A percentile compares a stretch with the other conserved stretches of the same genome.
Conservation (phyloP, 2,888 invertebrate species). For the Callyntrura sp. region DNA sequence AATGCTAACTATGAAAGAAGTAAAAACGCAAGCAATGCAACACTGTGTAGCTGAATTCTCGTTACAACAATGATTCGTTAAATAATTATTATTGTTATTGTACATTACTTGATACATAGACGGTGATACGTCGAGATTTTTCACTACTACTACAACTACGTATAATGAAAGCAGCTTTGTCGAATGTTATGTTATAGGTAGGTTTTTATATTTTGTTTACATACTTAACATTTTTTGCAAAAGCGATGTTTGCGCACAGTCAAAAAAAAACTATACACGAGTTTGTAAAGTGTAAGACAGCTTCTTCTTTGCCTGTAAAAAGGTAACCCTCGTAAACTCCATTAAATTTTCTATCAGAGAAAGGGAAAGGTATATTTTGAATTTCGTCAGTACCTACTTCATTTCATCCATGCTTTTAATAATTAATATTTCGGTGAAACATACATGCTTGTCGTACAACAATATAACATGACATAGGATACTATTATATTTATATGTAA, state of each 20-base stretch:
- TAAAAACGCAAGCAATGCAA: slow-evolving; percentile 66
- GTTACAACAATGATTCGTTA: background rate
- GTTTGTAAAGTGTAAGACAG: background rate
- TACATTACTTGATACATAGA: slow-evolving; percentile 19
- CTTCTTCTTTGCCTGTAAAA: background rate
- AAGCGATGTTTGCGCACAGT: background rate
- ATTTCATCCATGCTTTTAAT: background rate
- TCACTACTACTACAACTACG: background rate
- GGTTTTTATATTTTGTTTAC: slow-evolving; percentile 66
- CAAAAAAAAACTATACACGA: slow-evolving; percentile 3
- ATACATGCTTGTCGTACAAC: slow-evolving; percentile 72
- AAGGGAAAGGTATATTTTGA: slow-evolving; percentile 12
- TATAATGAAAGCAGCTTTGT: background rate
- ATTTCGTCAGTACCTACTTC: slow-evolving; percentile 34
- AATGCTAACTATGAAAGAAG: slow-evolving; percentile 41
- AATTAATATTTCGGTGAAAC: slow-evolving; percentile 17
- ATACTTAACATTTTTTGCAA: slow-evolving; percentile 4
- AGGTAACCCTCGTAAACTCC: slow-evolving; percentile 9
- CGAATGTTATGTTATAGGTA: background rate
- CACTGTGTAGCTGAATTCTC: slow-evolving; percentile 67
- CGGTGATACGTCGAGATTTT: slow-evolving; percentile 18
- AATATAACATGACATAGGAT: slow-evolving; percentile 66
- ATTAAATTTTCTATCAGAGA: background rate
- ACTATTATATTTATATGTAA: background rate
- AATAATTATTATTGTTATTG: background rate